Percentiles rank a stretch among this genome's conserved stretches.
phyloP scores from a whole-genome alignment of 2,113 vertebrate species.

The Callorhinus ursinus region DNA sequence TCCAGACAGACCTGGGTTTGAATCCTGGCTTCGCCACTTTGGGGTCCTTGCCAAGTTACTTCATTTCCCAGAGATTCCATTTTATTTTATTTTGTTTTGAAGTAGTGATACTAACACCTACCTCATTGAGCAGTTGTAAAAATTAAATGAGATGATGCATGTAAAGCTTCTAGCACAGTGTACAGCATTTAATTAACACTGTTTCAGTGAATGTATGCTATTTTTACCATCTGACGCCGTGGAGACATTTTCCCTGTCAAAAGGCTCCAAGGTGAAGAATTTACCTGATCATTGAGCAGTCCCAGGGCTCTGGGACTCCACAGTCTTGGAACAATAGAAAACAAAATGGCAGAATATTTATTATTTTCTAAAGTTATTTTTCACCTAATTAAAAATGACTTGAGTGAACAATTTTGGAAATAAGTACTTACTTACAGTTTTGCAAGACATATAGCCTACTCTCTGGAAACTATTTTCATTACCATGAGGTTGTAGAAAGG shows the following conservation, averaged over 20 bases:
- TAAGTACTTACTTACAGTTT: background rate
- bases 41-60: background rate
- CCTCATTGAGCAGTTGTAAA: conserved; percentile 15
- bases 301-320: background rate
- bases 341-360: conserved; percentile 41
- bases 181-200: conserved; percentile 61
- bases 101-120: background rate
- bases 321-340: conserved; percentile 19
- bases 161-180: background rate
- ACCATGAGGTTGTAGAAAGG: background rate
- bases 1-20: background rate
- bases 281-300: background rate
- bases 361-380: conserved; percentile 50
- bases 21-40: background rate
- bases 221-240: conserved; percentile 58
- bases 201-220: conserved; percentile 54
- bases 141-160: conserved; percentile 57
- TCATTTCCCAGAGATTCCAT: background rate
- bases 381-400: conserved; percentile 45
- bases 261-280: conserved; percentile 40
- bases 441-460: background rate
- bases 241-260: conserved; percentile 52
- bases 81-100: conserved; percentile 23
- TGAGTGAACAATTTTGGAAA: background rate
- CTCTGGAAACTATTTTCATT: conserved; percentile 47